A percentile compares a stretch with the other conserved stretches of the same genome.
Conservation (phyloP, 1,140 invertebrate genomes). For the Linepithema humile region DNA sequence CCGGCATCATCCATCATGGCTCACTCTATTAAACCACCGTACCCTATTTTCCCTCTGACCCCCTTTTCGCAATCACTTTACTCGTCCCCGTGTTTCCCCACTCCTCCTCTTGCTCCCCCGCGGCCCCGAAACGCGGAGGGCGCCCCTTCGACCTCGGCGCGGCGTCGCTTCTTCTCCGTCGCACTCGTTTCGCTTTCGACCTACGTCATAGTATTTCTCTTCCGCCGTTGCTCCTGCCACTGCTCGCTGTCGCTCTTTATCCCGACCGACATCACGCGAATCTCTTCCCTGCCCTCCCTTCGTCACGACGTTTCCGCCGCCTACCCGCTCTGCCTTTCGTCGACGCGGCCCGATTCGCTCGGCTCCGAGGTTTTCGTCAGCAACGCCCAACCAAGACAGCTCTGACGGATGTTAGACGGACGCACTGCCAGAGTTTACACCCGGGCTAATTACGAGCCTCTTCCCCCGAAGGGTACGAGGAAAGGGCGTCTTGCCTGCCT, state of each 20-base stretch:
- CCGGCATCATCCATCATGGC: slow-evolving; percentile 76
- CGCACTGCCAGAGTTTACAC: slow-evolving; percentile 60
- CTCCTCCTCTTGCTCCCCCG: neutral
- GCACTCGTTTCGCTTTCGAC: slow-evolving; percentile 1
- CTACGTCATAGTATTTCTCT: slow-evolving; percentile 28
- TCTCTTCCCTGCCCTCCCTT: slow-evolving; percentile 1
- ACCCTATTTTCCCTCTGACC: slow-evolving; percentile 73
- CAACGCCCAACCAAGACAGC: slow-evolving; percentile 59
- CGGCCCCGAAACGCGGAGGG: neutral
- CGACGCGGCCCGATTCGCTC: slow-evolving; percentile 47
- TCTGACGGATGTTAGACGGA: slow-evolving; percentile 63
- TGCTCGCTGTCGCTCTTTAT: slow-evolving; percentile 28
- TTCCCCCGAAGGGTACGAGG: slow-evolving; percentile 41
- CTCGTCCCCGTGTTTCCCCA: slow-evolving; percentile 56
- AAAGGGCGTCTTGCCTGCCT: slow-evolving; percentile 52
- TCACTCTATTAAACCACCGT: slow-evolving; percentile 77
- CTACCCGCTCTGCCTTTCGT: slow-evolving; percentile 9
- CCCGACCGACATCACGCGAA: slow-evolving; percentile 22
- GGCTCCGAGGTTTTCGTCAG: slow-evolving; percentile 43
- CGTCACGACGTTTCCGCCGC: slow-evolving; percentile 29
- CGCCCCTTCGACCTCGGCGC: slow-evolving; percentile 1
- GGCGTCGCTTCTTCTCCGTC: slow-evolving; percentile 9
- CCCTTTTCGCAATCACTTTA: slow-evolving; percentile 75
- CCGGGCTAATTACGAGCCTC: slow-evolving; percentile 62
- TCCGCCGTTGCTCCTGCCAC: neutral